Evolutionary conservation across 2,888 invertebrate species (phyloP).

Genomic region (Xestia sexstrigata): DNA sequence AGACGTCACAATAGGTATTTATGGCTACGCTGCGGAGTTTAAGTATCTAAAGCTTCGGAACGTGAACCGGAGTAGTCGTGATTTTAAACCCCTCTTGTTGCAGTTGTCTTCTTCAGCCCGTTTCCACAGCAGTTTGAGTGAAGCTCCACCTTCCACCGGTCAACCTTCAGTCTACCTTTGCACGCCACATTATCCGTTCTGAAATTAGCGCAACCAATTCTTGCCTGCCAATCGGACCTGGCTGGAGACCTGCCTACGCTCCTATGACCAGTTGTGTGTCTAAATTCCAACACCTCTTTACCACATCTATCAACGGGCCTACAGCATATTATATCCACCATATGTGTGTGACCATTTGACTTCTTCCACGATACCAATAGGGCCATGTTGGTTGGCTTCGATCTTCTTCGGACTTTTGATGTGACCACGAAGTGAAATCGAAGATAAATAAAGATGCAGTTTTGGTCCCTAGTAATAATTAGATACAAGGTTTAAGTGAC

Average conservation of each 20-base stretch:
- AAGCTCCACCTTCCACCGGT: too few relatives aligned
- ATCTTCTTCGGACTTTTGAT: neutral
- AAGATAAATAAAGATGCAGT: neutral
- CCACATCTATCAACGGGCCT: neutral
- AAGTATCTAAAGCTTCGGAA: neutral
- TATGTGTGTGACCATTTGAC: neutral
- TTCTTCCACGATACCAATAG: neutral
- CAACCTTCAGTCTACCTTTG: too few relatives aligned
- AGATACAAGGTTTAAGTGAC: neutral
- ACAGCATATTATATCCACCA: neutral
- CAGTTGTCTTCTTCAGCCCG: neutral
- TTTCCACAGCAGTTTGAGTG: neutral
- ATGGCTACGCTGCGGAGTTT: slow-evolving; percentile 2
- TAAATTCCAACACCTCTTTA: neutral
- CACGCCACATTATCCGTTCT: too few relatives aligned
- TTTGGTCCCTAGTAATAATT: neutral
- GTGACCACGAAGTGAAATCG: too few relatives aligned
- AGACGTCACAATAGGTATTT: slow-evolving; percentile 29
- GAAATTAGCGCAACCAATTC: neutral
- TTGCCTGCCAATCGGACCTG: neutral
- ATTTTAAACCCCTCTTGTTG: neutral
- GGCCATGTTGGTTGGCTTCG: too few relatives aligned
- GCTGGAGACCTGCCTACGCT: neutral
- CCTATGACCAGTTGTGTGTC: neutral
- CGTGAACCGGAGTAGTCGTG: neutral